Evolutionary conservation across 1,140 invertebrate species (phyloP), one percentile per base, ranked within the genome.

Genomic region (Heliconius nattereri): DNA sequence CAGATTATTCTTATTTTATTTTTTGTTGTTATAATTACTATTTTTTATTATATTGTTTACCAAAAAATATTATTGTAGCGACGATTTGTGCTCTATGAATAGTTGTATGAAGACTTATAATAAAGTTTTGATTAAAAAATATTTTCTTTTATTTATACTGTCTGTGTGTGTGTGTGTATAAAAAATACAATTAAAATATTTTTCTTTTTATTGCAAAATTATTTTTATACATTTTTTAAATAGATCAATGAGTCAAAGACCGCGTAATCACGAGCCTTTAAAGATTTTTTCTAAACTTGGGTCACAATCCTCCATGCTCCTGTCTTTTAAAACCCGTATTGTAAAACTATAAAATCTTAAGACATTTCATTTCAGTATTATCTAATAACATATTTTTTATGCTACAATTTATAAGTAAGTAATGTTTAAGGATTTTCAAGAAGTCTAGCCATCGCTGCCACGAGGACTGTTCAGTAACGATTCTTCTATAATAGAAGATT

Each of bases 51-150:
- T 85, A 85, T 35, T 85, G 86, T 84, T 84, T 83, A 90, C 90
- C 90, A 92, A 92, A 91, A 52, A 89, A 90, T 83, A 83, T 86
- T 77, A 85, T 26, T 80, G 78, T 85, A 80, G 74, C 73, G 77
- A 85, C 81, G 78, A 82, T 82, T 84, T 81, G 75, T 83, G 79
- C 82, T 84, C 81, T 90, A 87, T 80, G 84, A 87, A 85, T 89
- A 87, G 83, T 77, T 79, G 71, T 83, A 84, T 84, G 76, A 82
- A 13, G 60, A 66, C 60, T 66, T 76, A 85, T 85, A 87, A 85
- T 88, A 86, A 86, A 87, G 73, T 84, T 79, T 81, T 82, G 73
- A 79, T 71, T 73, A 79, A 80, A 75, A 40, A 73, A 70, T 45
- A 54, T 20, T 73, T 23, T 78, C 23, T 71, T 75, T 77, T 52